Evolutionary conservation across 2,797 vertebrate genomes (phyloP).

Genomic region (Danio kyathit): DNA sequence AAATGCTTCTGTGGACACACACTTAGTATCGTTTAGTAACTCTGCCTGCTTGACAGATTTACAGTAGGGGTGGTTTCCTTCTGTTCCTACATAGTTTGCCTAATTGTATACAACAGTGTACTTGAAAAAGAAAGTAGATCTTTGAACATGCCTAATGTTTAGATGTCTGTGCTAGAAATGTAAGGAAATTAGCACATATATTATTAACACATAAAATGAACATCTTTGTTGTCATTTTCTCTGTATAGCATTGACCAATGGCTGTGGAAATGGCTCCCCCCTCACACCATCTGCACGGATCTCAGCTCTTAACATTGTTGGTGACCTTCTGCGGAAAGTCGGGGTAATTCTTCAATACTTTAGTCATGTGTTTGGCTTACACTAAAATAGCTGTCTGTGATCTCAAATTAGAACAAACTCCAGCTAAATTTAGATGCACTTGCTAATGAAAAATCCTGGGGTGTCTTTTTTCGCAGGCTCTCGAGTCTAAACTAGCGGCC

Average conservation of each 20-base stretch:
- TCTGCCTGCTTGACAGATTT: neutral
- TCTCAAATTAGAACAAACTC: neutral
- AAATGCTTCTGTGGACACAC: too few relatives aligned
- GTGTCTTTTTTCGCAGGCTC: conserved; percentile 79
- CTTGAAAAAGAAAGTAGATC: too few relatives aligned
- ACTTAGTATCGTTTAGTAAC: neutral
- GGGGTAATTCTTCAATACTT: conserved; percentile 79
- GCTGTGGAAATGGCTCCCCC: conserved; percentile 86
- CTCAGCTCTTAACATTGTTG: conserved; percentile 97
- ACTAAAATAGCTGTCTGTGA: neutral
- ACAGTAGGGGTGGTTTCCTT: neutral
- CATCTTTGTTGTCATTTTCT: neutral
- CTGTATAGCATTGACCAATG: conserved; percentile 88
- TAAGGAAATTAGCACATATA: too few relatives aligned
- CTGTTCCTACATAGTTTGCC: neutral
- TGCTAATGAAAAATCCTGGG: neutral
- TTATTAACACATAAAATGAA: too few relatives aligned
- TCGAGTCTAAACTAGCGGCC: conserved; percentile 97
- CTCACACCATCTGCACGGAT: conserved; percentile 96
- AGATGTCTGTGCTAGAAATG: too few relatives aligned
- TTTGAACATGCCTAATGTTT: too few relatives aligned
- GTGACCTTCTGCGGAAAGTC: conserved; percentile 96
- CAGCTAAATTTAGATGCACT: neutral
- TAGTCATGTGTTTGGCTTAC: neutral
- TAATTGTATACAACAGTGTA: too few relatives aligned